phyloP scores from a whole-genome alignment of 2,113 vertebrate species.

The Chaetops frenatus region DNA sequence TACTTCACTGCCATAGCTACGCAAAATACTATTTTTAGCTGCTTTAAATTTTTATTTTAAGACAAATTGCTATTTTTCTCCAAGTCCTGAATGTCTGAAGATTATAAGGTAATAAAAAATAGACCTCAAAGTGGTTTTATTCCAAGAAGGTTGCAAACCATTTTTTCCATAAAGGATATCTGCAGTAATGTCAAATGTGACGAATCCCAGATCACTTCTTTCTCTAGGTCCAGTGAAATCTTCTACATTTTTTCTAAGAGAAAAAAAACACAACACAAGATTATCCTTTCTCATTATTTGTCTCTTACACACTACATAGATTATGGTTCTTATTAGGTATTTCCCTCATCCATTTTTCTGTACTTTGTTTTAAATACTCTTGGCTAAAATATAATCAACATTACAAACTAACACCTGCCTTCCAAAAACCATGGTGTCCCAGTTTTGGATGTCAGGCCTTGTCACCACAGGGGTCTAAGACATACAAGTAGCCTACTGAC shows the following conservation, averaged over 20 bases:
- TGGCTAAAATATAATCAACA: not conserved
- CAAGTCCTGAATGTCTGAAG: not conserved
- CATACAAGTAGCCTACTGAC: not conserved
- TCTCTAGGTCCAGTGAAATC: slow-evolving; percentile 97
- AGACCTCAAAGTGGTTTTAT: not conserved
- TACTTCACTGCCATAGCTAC: not conserved
- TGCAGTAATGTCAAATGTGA: slow-evolving; percentile 92
- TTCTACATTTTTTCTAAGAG: slow-evolving; percentile 91
- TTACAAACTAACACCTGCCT: not conserved
- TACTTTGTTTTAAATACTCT: not conserved
- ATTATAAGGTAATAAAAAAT: not conserved
- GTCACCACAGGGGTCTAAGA: not conserved
- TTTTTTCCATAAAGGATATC: slow-evolving; percentile 88
- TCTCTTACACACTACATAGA: not conserved
- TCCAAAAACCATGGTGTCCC: not conserved
- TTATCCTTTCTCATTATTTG: not conserved
- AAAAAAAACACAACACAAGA: slow-evolving; percentile 1
- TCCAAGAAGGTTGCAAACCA: not conserved
- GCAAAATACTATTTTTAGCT: not conserved
- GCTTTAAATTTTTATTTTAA: not conserved
- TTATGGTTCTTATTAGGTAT: not conserved
- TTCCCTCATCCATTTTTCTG: not conserved
- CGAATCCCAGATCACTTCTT: slow-evolving; percentile 93
- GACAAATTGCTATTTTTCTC: not conserved
- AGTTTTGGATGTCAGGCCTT: not conserved